phyloP scores from a whole-genome alignment of 2,113 vertebrate species.

The Guaruba guarouba region DNA sequence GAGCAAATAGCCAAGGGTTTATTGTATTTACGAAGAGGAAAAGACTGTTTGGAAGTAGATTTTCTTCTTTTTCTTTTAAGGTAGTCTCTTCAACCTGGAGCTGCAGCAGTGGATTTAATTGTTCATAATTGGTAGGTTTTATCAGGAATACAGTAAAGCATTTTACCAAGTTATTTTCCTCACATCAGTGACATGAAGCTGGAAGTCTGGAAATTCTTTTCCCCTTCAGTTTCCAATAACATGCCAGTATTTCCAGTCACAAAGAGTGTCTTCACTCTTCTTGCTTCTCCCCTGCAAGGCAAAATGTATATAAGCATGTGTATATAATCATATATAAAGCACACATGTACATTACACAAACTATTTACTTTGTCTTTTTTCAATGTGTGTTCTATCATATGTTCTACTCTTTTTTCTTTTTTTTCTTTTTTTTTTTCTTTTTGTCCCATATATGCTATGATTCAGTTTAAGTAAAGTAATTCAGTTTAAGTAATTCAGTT shows the following conservation, averaged over 20 bases:
- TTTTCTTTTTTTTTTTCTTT: background rate
- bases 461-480: background rate
- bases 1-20: slow-evolving; percentile 50
- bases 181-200: background rate
- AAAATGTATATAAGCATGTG: background rate
- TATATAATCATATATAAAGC: background rate
- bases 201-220: background rate
- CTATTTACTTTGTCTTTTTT: background rate
- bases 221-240: background rate
- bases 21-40: slow-evolving; percentile 35
- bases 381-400: background rate
- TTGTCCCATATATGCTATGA: background rate
- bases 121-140: slow-evolving; percentile 58
- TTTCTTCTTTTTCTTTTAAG: slow-evolving; percentile 11
- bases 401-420: background rate
- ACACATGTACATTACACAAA: background rate
- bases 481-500: background rate
- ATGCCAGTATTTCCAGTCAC: background rate
- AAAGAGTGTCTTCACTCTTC: background rate
- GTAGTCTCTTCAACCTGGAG: slow-evolving; percentile 56
- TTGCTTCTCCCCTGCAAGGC: background rate
- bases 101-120: slow-evolving; percentile 45
- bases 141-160: slow-evolving; percentile 35
- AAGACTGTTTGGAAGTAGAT: slow-evolving; percentile 23
- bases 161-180: slow-evolving; percentile 32